Base-by-base conservation (phyloP, 2,113 vertebrate genomes). In the Corvus moneduloides region DNA sequence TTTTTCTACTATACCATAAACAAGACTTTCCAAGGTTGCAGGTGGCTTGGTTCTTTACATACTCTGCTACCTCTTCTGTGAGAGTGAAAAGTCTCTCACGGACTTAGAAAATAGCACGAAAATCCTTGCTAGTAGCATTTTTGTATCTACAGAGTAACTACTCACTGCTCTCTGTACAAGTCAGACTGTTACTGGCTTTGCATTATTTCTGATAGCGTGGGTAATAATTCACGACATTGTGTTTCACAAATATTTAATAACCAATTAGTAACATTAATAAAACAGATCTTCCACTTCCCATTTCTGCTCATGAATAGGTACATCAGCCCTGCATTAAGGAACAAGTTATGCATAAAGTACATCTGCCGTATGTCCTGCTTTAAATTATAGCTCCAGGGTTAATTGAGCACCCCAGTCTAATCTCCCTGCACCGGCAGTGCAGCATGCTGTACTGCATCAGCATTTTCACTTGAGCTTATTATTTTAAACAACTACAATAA, bases 321-420 rank as follows among this genome's bases (percentile, higher is more conserved):
- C 64, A 59, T 14, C 39, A 67, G 63, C 66, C 33, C 28, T 75
- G 51, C 80, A 64, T 76, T 79, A 74, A 43, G 33, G 86, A 90
- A 82, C 54, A 84, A 89, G 49, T 71, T 55, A 67, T 18, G 17
- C 80, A 48, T 33, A 52, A 90, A 79, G 68, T 18, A 73, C 76
- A 85, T 21, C 32, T 62, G 63, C 59, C 24, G 7, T n/a, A 79
- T 48, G 15, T 33, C 49, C 46, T 0, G 0, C 52, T 83, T 85
- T 86, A 88, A 93, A 80, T 93, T 80, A 83, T 12, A 83, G 71
- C 93, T 75, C 49, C 21, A 83, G 48, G 77, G 51, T 91, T 92
- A 93, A 87, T 62, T 80, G 51, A 97, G 77, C 49, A 87, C 33
- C 64, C 41, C 44, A 33, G 16, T 26, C 59, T 87, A 32, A 72